Percentiles rank a stretch among this genome's conserved stretches.
Evolutionary conservation across 2,797 vertebrate genomes (phyloP).

Genomic region (Coluber constrictor): DNA sequence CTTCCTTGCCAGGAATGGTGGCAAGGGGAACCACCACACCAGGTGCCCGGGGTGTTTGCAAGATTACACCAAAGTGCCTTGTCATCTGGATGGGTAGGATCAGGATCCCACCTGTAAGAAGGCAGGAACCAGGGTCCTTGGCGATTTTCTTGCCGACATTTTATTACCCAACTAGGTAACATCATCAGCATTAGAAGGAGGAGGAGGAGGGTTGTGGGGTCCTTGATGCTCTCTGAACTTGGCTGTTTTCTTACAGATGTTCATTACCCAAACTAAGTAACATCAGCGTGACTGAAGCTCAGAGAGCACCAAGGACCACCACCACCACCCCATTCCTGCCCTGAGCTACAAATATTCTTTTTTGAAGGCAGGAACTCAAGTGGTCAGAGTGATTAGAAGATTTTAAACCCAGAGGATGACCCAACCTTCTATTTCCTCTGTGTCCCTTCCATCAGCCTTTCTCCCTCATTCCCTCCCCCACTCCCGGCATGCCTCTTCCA

Average conservation of each 20-base stretch:
- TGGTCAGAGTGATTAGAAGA: neutral
- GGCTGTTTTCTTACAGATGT: neutral
- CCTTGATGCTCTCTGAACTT: neutral
- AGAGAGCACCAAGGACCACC: neutral
- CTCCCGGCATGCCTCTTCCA: neutral
- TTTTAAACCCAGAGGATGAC: neutral
- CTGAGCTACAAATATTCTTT: neutral
- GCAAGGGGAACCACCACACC: neutral
- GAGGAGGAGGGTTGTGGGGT: no score
- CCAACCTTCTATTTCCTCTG: neutral
- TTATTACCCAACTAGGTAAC: neutral
- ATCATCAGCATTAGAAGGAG: neutral
- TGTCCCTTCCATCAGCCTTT: neutral
- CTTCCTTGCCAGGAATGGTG: neutral
- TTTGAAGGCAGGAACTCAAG: neutral
- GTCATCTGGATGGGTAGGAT: neutral
- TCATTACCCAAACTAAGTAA: neutral
- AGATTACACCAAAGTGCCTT: neutral
- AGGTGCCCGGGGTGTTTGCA: neutral
- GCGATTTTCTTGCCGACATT: neutral
- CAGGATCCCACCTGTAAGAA: neutral
- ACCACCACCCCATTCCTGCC: accelerated
- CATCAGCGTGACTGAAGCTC: neutral
- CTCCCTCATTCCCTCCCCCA: no score
- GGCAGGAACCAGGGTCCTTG: neutral